A percentile compares a stretch with the other conserved stretches of the same genome.
These are phyloP conservation scores for Phaedon cochleariae DNA, from an alignment of 2,888 invertebrate species.

Conservation along the genomic window DNA sequence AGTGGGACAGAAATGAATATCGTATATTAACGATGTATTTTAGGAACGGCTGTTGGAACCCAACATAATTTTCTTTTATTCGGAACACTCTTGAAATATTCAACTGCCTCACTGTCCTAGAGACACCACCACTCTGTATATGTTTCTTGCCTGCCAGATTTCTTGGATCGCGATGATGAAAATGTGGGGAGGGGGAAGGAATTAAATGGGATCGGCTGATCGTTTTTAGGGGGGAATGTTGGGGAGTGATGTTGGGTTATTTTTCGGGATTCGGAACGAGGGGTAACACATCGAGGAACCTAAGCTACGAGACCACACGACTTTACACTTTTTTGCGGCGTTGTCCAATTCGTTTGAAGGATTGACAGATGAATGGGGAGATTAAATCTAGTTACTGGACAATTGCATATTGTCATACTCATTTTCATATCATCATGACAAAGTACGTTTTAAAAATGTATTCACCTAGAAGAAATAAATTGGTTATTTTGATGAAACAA, in stretches of 20 bases:
- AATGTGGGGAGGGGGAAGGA: slow-evolving; percentile 20
- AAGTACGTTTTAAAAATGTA: too few species aligned
- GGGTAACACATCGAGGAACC: slow-evolving; percentile 70
- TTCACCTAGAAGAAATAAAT: too few species aligned
- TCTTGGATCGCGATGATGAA: slow-evolving; percentile 18
- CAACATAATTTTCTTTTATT: too few species aligned
- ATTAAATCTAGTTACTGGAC: slow-evolving; percentile 2
- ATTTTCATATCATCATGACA: too few species aligned
- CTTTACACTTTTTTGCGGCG: slow-evolving; percentile 54
- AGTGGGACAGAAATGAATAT: too few species aligned
- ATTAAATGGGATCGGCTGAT: slow-evolving; percentile 40
- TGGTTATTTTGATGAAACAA: too few species aligned
- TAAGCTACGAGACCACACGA: slow-evolving; percentile 62
- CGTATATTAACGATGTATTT: too few species aligned
- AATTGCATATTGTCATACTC: too few species aligned
- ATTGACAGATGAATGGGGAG: background rate
- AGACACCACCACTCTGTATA: too few species aligned
- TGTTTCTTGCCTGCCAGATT: slow-evolving; percentile 5
- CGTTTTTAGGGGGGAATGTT: slow-evolving; percentile 33
- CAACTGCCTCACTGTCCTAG: too few species aligned
- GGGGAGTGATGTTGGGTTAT: slow-evolving; percentile 38
- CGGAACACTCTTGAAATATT: too few species aligned
- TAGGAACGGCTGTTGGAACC: too few species aligned
- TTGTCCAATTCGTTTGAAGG: slow-evolving; percentile 20
- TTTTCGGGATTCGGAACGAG: slow-evolving; percentile 64